A percentile compares a stretch with the other conserved stretches of the same genome.
Conservation (phyloP, 2,888 invertebrate genomes). For the Athalia cordata region DNA sequence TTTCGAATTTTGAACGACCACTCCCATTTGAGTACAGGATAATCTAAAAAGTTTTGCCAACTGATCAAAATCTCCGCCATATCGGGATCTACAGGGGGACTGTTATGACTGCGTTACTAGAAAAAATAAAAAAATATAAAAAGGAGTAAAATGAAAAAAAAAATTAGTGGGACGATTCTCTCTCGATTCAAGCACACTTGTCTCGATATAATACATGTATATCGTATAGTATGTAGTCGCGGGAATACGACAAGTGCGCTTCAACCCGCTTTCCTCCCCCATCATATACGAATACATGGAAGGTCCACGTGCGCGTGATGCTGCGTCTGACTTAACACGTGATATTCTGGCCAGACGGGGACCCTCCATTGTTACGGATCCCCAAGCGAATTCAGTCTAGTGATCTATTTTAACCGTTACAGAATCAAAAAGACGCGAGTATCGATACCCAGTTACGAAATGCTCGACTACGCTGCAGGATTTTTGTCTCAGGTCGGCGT, state of each 20-base stretch:
- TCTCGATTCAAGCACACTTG: slow-evolving; percentile 3
- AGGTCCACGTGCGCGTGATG: neutral
- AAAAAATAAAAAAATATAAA: neutral
- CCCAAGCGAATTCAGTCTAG: slow-evolving; percentile 23
- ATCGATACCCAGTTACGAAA: neutral
- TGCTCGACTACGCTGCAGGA: no score
- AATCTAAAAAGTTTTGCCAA: no score
- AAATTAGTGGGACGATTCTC: neutral
- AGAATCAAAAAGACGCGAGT: neutral
- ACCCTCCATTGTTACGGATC: slow-evolving; percentile 14
- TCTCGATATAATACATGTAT: neutral
- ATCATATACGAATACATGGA: neutral
- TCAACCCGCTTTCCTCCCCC: slow-evolving; percentile 1
- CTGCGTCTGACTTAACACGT: slow-evolving; percentile 7
- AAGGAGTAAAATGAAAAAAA: no score
- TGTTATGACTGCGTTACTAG: slow-evolving; percentile 12
- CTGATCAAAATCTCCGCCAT: no score
- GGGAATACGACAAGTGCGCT: slow-evolving; percentile 35
- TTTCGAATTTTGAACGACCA: no score
- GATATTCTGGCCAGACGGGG: slow-evolving; percentile 31
- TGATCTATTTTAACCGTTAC: slow-evolving; percentile 23
- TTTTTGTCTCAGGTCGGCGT: no score
- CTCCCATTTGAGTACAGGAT: no score
- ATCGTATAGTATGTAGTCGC: neutral
- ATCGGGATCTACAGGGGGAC: slow-evolving; percentile 20